phyloP scores from a whole-genome alignment of 2,888 invertebrate species.

The Archips xylosteana region DNA sequence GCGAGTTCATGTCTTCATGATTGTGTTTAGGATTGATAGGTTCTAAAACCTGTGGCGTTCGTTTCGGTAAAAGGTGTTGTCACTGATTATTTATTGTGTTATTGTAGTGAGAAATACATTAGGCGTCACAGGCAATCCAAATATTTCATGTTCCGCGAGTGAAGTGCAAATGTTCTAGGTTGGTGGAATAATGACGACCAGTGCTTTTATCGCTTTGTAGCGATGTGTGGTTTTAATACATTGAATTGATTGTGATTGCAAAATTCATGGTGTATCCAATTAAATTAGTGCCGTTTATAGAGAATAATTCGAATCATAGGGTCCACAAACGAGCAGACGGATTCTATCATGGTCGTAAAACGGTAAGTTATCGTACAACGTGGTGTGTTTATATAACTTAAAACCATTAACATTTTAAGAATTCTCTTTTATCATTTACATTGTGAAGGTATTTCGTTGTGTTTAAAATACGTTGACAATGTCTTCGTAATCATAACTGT shows the following conservation, averaged over 20 bases:
- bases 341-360: constrained; percentile 86
- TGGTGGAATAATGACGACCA: constrained; percentile 74
- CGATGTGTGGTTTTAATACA: constrained; percentile 79
- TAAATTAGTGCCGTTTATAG: constrained; percentile 76
- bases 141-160: constrained; percentile 71
- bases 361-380: constrained; percentile 72
- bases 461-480: not conserved
- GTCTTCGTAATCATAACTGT: constrained; percentile 6
- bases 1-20: constrained; percentile 29
- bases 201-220: constrained; percentile 81
- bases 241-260: constrained; percentile 79
- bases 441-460: not conserved
- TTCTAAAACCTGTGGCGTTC: constrained; percentile 50
- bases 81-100: constrained; percentile 47
- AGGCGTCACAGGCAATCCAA: constrained; percentile 43
- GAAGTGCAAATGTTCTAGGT: constrained; percentile 73
- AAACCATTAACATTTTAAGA: constrained; percentile 6
- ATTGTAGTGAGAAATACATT: constrained; percentile 49
- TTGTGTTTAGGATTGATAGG: constrained; percentile 57
- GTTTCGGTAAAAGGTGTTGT: constrained; percentile 48
- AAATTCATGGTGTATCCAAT: constrained; percentile 83
- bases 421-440: not conserved
- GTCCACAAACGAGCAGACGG: constrained; percentile 84
- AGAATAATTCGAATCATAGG: constrained; percentile 83
- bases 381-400: constrained; percentile 45